Percentiles rank a stretch among this genome's conserved stretches.
Conservation (phyloP, 2,888 invertebrate genomes). For the Diplazon laetatorius region DNA sequence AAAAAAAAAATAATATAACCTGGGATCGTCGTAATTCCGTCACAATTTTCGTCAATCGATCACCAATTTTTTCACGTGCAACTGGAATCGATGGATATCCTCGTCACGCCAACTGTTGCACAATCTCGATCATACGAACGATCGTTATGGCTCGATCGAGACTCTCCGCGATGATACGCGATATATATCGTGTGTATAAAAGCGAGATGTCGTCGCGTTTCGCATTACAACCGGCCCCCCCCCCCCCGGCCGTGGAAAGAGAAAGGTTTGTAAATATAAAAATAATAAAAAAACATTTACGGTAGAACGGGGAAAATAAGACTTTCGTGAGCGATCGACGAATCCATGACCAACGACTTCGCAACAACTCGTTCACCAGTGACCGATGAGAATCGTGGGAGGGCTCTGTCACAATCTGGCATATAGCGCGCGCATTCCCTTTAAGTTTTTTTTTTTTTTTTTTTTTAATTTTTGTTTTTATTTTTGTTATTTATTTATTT, state of each 20-base stretch:
- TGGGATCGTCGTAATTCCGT: no score
- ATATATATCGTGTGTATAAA: background rate
- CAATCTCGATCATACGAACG: background rate
- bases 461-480: no score
- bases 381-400: slow-evolving; percentile 74
- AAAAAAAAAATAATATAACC: no score
- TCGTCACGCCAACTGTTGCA: background rate
- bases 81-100: no score
- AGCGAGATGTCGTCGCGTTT: slow-evolving; percentile 70
- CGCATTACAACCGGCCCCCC: slow-evolving; percentile 67
- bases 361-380: slow-evolving; percentile 75
- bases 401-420: slow-evolving; percentile 67
- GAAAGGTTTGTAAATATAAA: slow-evolving; percentile 25
- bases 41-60: no score
- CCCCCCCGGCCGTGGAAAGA: background rate
- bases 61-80: no score
- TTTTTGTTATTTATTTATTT: no score
- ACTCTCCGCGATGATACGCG: background rate
- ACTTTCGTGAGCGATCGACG: slow-evolving; percentile 60
- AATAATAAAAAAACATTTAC: slow-evolving; percentile 29
- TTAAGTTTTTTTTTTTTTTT: no score
- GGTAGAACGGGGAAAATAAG: no score
- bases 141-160: background rate
- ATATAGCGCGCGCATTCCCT: no score
- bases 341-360: slow-evolving; percentile 76